phyloP scores from a whole-genome alignment of 2,113 vertebrate genomes.

The Malurus alboscapulatus region DNA sequence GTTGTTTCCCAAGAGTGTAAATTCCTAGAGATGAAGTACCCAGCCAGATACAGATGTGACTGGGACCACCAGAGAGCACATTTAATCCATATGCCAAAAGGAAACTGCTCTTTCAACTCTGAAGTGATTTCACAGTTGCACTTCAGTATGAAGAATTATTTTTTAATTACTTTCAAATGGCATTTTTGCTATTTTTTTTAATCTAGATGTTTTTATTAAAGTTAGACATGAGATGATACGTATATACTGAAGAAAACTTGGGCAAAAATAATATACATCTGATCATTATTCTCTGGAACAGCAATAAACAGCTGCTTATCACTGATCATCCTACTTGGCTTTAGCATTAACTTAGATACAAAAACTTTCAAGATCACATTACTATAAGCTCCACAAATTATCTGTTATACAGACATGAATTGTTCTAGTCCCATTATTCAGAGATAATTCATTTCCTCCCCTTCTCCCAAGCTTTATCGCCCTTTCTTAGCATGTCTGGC shows the following conservation, averaged over 20 bases:
- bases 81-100: neutral
- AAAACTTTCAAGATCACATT: neutral
- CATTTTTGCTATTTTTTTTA: neutral
- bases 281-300: constrained; percentile 2
- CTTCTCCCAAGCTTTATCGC: neutral
- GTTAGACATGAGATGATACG: neutral
- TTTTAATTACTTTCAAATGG: neutral
- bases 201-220: neutral
- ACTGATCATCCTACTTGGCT: neutral
- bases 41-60: neutral
- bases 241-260: neutral
- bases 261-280: neutral
- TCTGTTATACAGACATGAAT: neutral
- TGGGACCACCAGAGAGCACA: neutral
- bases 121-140: neutral
- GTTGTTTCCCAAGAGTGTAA: neutral
- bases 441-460: neutral
- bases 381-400: neutral
- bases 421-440: neutral
- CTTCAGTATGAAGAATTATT: neutral
- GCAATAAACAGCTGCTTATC: constrained; percentile 11
- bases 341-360: neutral
- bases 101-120: constrained; percentile 6
- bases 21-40: neutral
- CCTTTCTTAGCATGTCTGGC: neutral